These are phyloP conservation scores for Chiloscyllium plagiosum DNA, from an alignment of 2,113 vertebrate genomes.

Conservation along the genomic window DNA sequence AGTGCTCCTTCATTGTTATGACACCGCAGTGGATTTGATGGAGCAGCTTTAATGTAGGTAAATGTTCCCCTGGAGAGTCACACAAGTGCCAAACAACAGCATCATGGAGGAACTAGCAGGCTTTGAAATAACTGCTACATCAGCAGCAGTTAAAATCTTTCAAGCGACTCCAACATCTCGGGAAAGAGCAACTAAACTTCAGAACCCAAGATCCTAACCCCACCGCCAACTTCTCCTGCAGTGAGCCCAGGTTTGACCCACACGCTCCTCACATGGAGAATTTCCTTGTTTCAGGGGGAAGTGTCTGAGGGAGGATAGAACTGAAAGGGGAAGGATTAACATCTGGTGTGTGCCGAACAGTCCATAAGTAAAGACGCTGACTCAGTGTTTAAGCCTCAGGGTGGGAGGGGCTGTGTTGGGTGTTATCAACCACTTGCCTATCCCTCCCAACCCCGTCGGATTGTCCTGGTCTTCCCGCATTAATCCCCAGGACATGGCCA, in stretches of 20 bases:
- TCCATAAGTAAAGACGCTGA: background rate
- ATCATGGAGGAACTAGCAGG: no score
- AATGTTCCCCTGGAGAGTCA: no score
- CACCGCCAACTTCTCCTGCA: no score
- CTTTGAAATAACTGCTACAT: no score
- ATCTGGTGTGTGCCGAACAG: background rate
- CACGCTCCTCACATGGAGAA: background rate
- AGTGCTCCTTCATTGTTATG: no score
- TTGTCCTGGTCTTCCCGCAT: background rate
- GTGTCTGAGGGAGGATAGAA: background rate
- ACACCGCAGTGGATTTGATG: no score
- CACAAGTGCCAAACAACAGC: no score
- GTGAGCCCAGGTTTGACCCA: background rate
- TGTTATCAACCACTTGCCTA: no score
- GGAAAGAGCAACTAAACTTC: background rate
- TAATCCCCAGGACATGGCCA: no score
- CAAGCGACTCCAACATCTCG: constrained; percentile 37
- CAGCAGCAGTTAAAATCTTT: constrained; percentile 44
- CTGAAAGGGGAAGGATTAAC: background rate
- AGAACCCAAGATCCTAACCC: background rate
- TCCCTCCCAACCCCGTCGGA: background rate
- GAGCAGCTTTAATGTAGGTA: no score
- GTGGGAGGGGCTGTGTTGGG: no score
- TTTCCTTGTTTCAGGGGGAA: background rate
- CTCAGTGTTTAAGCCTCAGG: background rate